These are phyloP conservation scores for Notarius quadriscutis DNA, from an alignment of 2,113 vertebrate species.

Conservation along the genomic window DNA sequence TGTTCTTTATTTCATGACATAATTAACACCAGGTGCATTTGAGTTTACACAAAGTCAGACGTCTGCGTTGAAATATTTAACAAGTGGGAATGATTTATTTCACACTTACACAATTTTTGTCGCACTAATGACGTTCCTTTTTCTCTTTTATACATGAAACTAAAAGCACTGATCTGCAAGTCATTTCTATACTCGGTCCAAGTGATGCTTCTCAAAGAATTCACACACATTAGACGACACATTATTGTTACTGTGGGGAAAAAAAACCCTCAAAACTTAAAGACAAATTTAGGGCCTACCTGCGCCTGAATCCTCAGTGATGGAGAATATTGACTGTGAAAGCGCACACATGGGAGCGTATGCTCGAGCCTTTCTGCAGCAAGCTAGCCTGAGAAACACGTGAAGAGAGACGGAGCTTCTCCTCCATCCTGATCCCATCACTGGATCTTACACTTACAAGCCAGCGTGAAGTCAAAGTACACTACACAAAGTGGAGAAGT, in stretches of 20 bases:
- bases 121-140: not conserved
- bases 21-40: not conserved
- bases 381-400: conserved; percentile 5
- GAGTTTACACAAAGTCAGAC: not conserved
- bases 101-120: not conserved
- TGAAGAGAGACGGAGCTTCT: not conserved
- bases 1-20: not conserved
- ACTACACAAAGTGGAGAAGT: not conserved
- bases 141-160: not conserved
- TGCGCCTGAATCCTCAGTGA: conserved; percentile 13
- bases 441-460: conserved; percentile 6
- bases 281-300: conserved; percentile 7
- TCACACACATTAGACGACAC: not conserved
- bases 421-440: conserved; percentile 7
- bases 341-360: not conserved
- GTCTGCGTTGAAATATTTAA: not conserved
- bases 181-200: not conserved
- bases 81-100: not conserved
- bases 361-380: not conserved
- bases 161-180: not conserved
- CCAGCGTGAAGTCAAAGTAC: conserved; percentile 20
- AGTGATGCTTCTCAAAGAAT: not conserved
- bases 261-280: not conserved
- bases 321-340: conserved; percentile 3
- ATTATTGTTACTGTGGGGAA: not conserved